Evolutionary conservation across 2,113 vertebrate genomes (phyloP), one percentile per base, ranked within the genome.

Genomic region (Trochalopteron elliotii): DNA sequence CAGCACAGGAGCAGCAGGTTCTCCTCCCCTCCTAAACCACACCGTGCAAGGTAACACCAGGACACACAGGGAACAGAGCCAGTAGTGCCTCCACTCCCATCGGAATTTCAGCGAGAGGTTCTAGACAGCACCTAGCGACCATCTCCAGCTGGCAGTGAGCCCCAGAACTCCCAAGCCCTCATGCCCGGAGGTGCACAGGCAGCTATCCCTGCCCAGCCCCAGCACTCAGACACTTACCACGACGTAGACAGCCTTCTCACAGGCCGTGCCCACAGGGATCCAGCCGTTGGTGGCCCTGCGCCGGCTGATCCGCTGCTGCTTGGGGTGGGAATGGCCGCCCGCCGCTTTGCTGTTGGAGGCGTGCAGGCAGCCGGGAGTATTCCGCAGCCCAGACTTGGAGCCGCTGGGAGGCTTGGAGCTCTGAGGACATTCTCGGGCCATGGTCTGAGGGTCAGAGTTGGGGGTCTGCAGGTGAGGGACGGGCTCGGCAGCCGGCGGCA

Each of bases 181-280:
- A 6, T 0, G 7, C 16, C 45, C 35, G 55, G 31, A 31, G 55
- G 45, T 5, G 42, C 47, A 25, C 9, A 10, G 18, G 39, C 15
- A 12, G 45, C 23, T 28, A 19, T 39, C 15, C 11, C n/a, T 1
- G 0, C 28, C 9, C 3, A 22, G 30, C 3, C 9, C 31, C 40
- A 28, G n/a, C 19, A 0, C 30, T 3, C 55, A 47, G 44, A 31
- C 65, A 97, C 99, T 91, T 97, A 99, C 99, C 98, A 99, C 98
- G 18, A 99, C 98, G 50, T 99, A 99, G 87, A 99, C 99, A 0
- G 99, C 99, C 97, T 98, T 99, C 97, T 99, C 99, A 19, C 98
- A 98, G 81, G 99, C 98, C 3, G 98, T 94, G 84, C 99, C 99
- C 15, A 99, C 98, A 2, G 99, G 98, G 45, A 98, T 98, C 99